These are phyloP conservation scores for Felis chaus DNA, from an alignment of 2,113 vertebrate genomes.

Conservation along the genomic window DNA sequence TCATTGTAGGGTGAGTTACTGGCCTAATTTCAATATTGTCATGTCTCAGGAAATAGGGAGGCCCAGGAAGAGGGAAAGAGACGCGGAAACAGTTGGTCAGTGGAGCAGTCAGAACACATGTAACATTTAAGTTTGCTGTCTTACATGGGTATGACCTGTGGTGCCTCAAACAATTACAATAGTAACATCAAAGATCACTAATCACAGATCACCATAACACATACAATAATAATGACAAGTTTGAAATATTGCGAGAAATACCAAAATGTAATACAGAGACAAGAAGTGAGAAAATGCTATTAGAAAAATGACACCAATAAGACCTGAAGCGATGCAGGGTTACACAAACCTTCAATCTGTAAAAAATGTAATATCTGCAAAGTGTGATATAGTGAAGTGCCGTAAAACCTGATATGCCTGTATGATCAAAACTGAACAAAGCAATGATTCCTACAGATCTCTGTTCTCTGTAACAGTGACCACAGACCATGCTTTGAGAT, in stretches of 20 bases:
- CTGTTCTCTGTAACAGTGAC: neutral
- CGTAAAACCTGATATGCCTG: neutral
- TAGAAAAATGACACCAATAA: neutral
- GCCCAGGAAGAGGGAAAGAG: neutral
- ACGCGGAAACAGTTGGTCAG: neutral
- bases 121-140: neutral
- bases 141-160: neutral
- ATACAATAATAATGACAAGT: neutral
- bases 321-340: neutral
- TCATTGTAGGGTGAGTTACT: neutral
- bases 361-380: neutral
- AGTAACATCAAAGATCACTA: neutral
- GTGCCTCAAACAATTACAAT: neutral
- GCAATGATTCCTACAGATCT: neutral
- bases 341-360: neutral
- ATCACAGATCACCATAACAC: neutral
- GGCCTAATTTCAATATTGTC: neutral
- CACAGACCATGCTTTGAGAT: neutral
- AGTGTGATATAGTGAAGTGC: neutral
- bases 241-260: neutral
- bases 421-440: neutral
- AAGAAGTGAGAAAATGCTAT: neutral
- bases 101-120: neutral
- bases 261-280: neutral
- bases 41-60: neutral